phyloP scores from a whole-genome alignment of 2,888 invertebrate genomes.

The Palloptera scutellata region DNA sequence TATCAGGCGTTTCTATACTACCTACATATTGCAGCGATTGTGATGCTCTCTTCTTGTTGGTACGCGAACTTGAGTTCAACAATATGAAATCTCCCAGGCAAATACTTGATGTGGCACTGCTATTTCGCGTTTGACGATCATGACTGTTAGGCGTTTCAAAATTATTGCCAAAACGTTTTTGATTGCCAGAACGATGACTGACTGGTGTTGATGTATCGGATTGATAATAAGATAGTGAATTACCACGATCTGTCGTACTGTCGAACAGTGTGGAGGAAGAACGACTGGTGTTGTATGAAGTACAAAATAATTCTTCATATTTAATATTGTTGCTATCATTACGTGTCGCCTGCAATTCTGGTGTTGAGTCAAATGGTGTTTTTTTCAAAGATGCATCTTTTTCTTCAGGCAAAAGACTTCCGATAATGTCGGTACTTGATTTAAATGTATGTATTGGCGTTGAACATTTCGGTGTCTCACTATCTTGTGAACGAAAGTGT shows the following conservation, averaged over 20 bases:
- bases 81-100: slow-evolving; percentile 61
- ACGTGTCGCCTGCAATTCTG: slow-evolving; percentile 10
- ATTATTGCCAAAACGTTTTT: slow-evolving; percentile 30
- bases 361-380: slow-evolving; percentile 17
- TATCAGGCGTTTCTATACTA: slow-evolving; percentile 10
- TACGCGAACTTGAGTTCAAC: slow-evolving; percentile 40
- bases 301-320: not conserved
- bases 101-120: slow-evolving; percentile 42
- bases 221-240: slow-evolving; percentile 23
- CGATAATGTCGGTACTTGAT: not conserved
- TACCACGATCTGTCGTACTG: slow-evolving; percentile 13
- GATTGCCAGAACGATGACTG: slow-evolving; percentile 35
- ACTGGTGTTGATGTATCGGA: slow-evolving; percentile 42
- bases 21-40: not conserved
- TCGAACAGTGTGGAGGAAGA: not conserved
- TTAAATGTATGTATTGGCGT: slow-evolving; percentile 41
- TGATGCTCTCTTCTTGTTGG: slow-evolving; percentile 45
- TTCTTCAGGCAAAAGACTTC: not conserved
- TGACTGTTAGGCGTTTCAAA: slow-evolving; percentile 34
- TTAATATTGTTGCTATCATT: too few species aligned
- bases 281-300: not conserved
- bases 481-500: slow-evolving; percentile 53
- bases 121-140: slow-evolving; percentile 34
- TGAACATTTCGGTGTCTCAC: slow-evolving; percentile 48
- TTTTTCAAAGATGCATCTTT: slow-evolving; percentile 6